These are phyloP conservation scores for Temnothorax unifasciatus DNA, from an alignment of 2,888 invertebrate genomes.

Conservation along the genomic window DNA sequence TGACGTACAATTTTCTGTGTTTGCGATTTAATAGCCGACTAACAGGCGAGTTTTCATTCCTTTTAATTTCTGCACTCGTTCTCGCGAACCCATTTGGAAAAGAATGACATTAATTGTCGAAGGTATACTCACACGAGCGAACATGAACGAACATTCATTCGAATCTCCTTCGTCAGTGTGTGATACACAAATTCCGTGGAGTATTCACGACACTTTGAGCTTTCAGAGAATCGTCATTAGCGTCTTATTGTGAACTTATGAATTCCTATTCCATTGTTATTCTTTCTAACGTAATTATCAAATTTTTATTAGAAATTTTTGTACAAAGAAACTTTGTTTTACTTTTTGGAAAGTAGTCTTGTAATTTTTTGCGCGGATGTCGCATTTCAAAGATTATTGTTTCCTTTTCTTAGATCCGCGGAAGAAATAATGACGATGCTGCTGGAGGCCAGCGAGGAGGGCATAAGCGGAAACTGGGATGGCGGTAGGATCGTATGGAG, in stretches of 20 bases:
- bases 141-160: conserved; percentile 11
- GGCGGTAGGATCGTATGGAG: conserved; percentile 96
- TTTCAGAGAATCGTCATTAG: neutral
- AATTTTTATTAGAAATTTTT: neutral
- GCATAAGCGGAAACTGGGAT: conserved; percentile 89
- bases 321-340: neutral
- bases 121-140: conserved; percentile 16
- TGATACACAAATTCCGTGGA: neutral
- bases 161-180: neutral
- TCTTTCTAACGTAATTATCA: neutral
- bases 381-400: neutral
- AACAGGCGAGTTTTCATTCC: conserved; percentile 32
- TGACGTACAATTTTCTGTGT: conserved; percentile 32
- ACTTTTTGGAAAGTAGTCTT: neutral
- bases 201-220: neutral
- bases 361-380: neutral
- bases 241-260: neutral
- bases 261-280: neutral
- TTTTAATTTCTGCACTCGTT: conserved; percentile 26
- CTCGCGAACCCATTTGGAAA: neutral
- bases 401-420: conserved; percentile 83
- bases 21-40: conserved; percentile 21
- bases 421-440: conserved; percentile 97
- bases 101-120: conserved; percentile 16
- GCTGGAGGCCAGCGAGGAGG: conserved; percentile 94